Conservation (phyloP, 2,888 invertebrate species). For the Phyllotreta cruciferae region DNA sequence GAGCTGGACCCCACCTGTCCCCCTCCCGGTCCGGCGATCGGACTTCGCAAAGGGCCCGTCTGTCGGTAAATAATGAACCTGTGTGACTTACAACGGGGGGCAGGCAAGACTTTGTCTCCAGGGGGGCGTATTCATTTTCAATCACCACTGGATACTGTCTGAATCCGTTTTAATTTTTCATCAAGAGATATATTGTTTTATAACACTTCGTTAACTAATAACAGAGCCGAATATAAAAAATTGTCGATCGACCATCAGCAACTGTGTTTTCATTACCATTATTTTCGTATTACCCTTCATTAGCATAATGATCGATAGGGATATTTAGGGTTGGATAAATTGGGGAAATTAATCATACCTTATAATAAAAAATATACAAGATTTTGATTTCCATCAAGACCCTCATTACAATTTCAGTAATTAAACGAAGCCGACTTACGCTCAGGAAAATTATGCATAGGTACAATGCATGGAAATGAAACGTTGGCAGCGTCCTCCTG, state of each 20-base stretch:
- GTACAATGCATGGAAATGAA: no score
- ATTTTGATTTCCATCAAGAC: no score
- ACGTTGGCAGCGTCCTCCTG: slow-evolving; percentile 14
- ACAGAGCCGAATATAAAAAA: slow-evolving; percentile 4
- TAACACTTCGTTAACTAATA: slow-evolving; percentile 51
- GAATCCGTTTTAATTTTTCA: slow-evolving; percentile 59
- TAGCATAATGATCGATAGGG: background rate
- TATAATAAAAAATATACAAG: no score
- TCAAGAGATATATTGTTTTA: slow-evolving; percentile 59
- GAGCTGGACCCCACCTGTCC: slow-evolving; percentile 34
- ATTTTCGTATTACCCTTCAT: background rate
- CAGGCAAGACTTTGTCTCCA: slow-evolving; percentile 55
- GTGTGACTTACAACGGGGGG: slow-evolving; percentile 59
- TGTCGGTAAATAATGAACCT: slow-evolving; percentile 58
- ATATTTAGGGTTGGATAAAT: no score
- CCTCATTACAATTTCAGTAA: no score
- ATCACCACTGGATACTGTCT: slow-evolving; percentile 61
- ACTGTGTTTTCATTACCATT: slow-evolving; percentile 6
- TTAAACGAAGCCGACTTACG: no score
- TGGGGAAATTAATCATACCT: no score
- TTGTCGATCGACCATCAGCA: slow-evolving; percentile 11
- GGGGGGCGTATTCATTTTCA: slow-evolving; percentile 61
- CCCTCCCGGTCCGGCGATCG: slow-evolving; percentile 38
- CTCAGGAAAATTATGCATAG: no score
- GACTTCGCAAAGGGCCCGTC: slow-evolving; percentile 56